phyloP scores from a whole-genome alignment of 2,888 invertebrate species.

The Hesperia comma region DNA sequence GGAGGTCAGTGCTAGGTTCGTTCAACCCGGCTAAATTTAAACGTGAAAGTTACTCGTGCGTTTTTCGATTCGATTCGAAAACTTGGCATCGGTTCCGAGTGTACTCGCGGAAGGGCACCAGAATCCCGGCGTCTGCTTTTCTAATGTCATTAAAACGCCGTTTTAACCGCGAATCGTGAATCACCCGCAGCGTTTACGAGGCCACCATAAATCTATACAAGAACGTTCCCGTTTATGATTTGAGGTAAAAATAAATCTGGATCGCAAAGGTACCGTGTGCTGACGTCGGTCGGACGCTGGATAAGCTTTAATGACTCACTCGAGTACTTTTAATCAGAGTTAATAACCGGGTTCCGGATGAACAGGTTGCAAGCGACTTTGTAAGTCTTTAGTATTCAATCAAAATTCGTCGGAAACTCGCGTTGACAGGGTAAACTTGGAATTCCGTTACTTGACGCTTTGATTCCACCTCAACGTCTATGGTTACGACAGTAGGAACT shows the following conservation, averaged over 20 bases:
- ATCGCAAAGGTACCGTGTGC: conserved; percentile 27
- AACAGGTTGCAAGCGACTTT: not conserved
- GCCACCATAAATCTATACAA: conserved; percentile 63
- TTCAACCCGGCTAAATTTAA: conserved; percentile 72
- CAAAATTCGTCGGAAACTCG: too few relatives aligned
- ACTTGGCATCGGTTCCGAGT: conserved; percentile 62
- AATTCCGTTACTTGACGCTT: too few relatives aligned
- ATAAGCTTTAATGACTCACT: conserved; percentile 31
- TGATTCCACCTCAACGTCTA: too few relatives aligned
- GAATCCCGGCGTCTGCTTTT: conserved; percentile 33
- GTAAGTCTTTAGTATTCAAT: too few relatives aligned
- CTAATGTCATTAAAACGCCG: conserved; percentile 54
- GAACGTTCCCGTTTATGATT: conserved; percentile 64
- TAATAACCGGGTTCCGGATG: not conserved
- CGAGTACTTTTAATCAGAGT: conserved; percentile 4
- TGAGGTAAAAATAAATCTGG: conserved; percentile 68
- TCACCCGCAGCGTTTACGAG: conserved; percentile 67
- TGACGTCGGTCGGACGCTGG: conserved; percentile 25
- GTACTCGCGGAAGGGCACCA: conserved; percentile 36
- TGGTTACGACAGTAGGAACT: too few relatives aligned
- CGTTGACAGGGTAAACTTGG: too few relatives aligned
- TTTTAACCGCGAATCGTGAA: conserved; percentile 65
- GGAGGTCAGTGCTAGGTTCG: conserved; percentile 86
- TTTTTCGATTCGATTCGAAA: conserved; percentile 65
- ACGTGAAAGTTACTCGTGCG: conserved; percentile 56